Base-by-base conservation (phyloP, 2,113 vertebrate genomes). In the Dipodomys spectabilis region DNA sequence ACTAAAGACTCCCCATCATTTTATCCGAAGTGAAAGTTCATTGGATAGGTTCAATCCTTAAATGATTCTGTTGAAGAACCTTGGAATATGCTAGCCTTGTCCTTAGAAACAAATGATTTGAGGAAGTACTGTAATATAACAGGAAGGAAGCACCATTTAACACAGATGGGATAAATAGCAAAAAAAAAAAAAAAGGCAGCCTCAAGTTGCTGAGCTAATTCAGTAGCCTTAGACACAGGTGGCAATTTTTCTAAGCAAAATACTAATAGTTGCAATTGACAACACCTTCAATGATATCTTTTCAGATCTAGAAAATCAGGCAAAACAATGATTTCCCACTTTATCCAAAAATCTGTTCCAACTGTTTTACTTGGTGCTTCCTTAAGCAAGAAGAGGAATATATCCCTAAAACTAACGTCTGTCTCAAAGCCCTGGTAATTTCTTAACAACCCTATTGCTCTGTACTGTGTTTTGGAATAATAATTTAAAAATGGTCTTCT, bases 31-130 rank as follows among this genome's bases (percentile, higher is more conserved):
- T 9, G 53, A 57, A 15, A 35, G 30, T 82, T 82, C 53, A 71
- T 53, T 62, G 57, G 32, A 82, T 86, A 30, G 79, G 20, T 88
- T 92, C 23, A 82, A 71, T 89, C 28, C n/a, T 88, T 75, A 82
- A 39, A 67, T 62, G 78, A 39, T 39, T 39, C 39, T 39, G 39
- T 39, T 39, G 39, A 39, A 39, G 39, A 39, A 39, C 39, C 45
- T 28, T 92, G 60, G 32, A 90, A 93, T n/a, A 79, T 75, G 71
- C 73, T 84, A 30, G 45, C 89, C n/a, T 35, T 86, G 73, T 87
- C 49, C 32, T 79, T 49, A 75, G 25, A 65, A 69, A 68, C 60
- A 81, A 65, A 20, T 81, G 60, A 82, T 68, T 79, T 90, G 53
- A 84, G 67, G 18, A 93, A 82, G 77, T 67, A 8, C 19, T 72